Evolutionary conservation across 2,113 vertebrate species (phyloP).

Genomic region (Barnardius zonarius): DNA sequence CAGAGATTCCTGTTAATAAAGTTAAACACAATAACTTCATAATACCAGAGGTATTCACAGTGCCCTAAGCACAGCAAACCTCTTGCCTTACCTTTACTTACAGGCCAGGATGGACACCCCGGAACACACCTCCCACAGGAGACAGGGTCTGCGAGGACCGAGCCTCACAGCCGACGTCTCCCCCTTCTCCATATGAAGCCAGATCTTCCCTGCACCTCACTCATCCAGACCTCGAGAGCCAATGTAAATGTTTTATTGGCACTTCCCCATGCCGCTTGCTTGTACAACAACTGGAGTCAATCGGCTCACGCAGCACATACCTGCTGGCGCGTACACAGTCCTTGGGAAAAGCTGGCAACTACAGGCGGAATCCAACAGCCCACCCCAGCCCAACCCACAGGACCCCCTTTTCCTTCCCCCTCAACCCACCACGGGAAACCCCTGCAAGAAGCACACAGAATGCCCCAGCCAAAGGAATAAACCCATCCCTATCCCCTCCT

Average conservation of each 20-base stretch:
- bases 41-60: neutral
- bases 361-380: neutral
- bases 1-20: neutral
- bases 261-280: neutral
- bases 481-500: neutral
- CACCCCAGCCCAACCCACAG: neutral
- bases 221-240: neutral
- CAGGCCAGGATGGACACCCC: neutral
- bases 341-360: neutral
- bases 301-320: neutral
- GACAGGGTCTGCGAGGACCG: neutral
- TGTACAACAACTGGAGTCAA: conserved; percentile 12
- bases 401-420: neutral
- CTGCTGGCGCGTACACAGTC: neutral
- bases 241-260: conserved; percentile 1
- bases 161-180: accelerated
- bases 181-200: neutral
- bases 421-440: neutral
- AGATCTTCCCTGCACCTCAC: neutral
- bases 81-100: neutral
- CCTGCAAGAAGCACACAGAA: neutral
- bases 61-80: neutral
- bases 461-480: neutral
- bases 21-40: neutral
- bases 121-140: accelerated